These are phyloP conservation scores for Fistularia commersonii DNA, from an alignment of 2,797 vertebrate genomes.

Conservation along the genomic window DNA sequence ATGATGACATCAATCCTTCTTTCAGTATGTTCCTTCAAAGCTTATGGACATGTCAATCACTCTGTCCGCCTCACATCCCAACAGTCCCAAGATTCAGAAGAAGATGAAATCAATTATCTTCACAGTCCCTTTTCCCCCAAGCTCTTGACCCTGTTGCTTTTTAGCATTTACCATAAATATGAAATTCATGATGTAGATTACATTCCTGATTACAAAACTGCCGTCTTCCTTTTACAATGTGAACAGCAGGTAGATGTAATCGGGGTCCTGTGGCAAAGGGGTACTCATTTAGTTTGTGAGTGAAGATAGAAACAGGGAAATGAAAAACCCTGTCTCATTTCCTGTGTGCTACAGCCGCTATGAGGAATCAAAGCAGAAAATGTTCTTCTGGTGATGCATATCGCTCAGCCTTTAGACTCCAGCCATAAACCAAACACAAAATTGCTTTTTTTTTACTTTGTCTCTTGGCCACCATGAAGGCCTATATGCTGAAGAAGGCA, in stretches of 20 bases:
- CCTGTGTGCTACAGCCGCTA: slow-evolving; percentile 66
- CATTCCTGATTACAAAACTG: slow-evolving; percentile 69
- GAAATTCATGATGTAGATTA: slow-evolving; percentile 75
- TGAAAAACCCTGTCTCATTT: slow-evolving; percentile 81
- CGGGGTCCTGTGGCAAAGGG: slow-evolving; percentile 56
- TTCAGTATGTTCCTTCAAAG: slow-evolving; percentile 46
- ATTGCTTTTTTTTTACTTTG: slow-evolving; percentile 61
- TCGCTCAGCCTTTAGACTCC: slow-evolving; percentile 63
- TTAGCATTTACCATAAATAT: slow-evolving; percentile 72
- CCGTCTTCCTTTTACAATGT: slow-evolving; percentile 60
- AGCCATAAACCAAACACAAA: slow-evolving; percentile 63
- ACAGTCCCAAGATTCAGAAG: slow-evolving; percentile 25
- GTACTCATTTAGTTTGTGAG: slow-evolving; percentile 71
- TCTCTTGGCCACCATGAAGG: slow-evolving; percentile 29
- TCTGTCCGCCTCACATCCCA: slow-evolving; percentile 41
- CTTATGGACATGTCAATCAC: slow-evolving; percentile 57
- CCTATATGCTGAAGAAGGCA: slow-evolving; percentile 19
- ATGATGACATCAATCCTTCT: slow-evolving; percentile 61
- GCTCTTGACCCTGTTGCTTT: slow-evolving; percentile 62
- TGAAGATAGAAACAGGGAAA: slow-evolving; percentile 74
- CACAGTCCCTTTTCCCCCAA: slow-evolving; percentile 16
- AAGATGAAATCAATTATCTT: slow-evolving; percentile 72
- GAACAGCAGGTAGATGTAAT: slow-evolving; percentile 72
- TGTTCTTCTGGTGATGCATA: slow-evolving; percentile 72
- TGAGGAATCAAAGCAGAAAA: slow-evolving; percentile 66